Evolutionary conservation across 2,113 vertebrate genomes (phyloP).

Genomic region (Phyllopteryx taeniolatus): DNA sequence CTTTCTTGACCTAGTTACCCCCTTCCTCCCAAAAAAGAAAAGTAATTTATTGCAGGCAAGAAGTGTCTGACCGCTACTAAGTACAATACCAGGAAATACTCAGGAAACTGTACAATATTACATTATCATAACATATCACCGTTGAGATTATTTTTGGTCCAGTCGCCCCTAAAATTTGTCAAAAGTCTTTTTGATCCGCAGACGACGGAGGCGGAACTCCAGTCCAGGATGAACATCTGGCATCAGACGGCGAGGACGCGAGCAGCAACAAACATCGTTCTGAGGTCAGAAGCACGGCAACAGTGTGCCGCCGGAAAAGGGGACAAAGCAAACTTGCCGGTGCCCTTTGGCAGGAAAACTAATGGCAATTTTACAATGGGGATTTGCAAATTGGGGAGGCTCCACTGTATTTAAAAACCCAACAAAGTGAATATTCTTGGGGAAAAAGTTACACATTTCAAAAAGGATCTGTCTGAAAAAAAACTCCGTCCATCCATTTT

Average conservation of each 20-base stretch:
- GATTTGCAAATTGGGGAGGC: neutral
- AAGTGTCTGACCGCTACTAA: neutral
- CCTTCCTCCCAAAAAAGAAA: neutral
- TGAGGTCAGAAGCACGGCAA: slow-evolving; percentile 72
- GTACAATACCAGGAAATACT: neutral
- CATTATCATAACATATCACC: too few species aligned
- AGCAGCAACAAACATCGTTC: slow-evolving; percentile 78
- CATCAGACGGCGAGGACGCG: slow-evolving; percentile 83
- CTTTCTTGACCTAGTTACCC: too few species aligned
- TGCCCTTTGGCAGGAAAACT: too few species aligned
- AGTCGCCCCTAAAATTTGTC: neutral
- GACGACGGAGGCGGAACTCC: slow-evolving; percentile 96
- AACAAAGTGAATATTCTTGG: too few species aligned
- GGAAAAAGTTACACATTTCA: too few species aligned
- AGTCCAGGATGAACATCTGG: slow-evolving; percentile 90
- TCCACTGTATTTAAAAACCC: too few species aligned
- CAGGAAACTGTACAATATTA: too few species aligned
- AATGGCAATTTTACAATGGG: too few species aligned
- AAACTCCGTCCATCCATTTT: too few species aligned
- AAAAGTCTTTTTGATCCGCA: slow-evolving; percentile 35
- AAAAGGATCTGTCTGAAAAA: too few species aligned
- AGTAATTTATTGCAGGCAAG: neutral
- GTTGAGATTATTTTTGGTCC: neutral
- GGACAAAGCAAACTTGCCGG: too few species aligned
- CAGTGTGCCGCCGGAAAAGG: too few species aligned